Evolutionary conservation across 2,888 invertebrate species (phyloP), one percentile per base, ranked within the genome.

Genomic region (Callyntrura guangdongensis): DNA sequence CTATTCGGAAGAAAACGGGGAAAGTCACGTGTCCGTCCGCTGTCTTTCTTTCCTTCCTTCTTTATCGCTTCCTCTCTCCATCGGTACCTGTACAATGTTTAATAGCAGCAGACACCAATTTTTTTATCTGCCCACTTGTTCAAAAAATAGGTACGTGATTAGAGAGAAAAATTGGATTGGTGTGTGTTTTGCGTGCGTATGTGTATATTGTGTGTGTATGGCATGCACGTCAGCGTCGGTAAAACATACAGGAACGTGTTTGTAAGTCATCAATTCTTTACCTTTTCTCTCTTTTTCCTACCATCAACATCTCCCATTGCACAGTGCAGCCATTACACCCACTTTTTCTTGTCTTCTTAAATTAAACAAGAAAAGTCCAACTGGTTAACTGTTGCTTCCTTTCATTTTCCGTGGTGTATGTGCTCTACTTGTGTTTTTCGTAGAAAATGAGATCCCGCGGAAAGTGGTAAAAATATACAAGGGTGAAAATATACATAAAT

Each of bases 241-340:
- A 36, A 36, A 36, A 36, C 36, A 36, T 36, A 36, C 36, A 6
- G 6, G 36, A 36, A 36, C 72, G 79, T 79, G 79, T 59, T 79
- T 79, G 79, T 79, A 56, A 79, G 56, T 56, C 36, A 56, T 79
- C 79, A 79, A 79, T 79, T 79, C 79, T 27, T 79, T 27, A 49
- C 53, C 25, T 27, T 27, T 49, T 56, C 56, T 79, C 17, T n/a
- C 77, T 27, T n/a, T n/a, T 53, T 53, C 77, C 27, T 36, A n/a
- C 69, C 36, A 6, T 36, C 64, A 25, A 64, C 36, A 36, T 36
- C 36, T 36, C 36, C n/a, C 36, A 36, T 36, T 36, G 36, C 36
- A 36, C 36, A 36, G 6, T 36, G 36, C 36, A 2, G 36, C 69
- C 36, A 69, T 36, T 36, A 36, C 59, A 59, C 59, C n/a, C n/a